phyloP scores from a whole-genome alignment of 2,113 vertebrate genomes.

The Poicephalus gulielmi region DNA sequence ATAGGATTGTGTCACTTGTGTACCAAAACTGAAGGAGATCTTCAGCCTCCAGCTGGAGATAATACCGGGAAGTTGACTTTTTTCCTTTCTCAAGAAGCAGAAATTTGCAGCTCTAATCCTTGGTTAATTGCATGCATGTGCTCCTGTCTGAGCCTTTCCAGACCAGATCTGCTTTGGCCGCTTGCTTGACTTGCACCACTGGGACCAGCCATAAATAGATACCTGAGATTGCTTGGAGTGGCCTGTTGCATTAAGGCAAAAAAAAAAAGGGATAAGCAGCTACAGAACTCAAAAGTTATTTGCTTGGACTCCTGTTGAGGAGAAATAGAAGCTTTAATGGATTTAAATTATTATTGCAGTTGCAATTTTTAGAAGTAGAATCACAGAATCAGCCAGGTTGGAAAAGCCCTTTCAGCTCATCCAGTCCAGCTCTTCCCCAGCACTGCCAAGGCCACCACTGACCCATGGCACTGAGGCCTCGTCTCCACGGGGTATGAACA shows the following conservation, averaged over 20 bases:
- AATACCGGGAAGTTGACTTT: neutral
- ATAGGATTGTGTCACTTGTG: neutral
- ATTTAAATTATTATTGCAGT: neutral
- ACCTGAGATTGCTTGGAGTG: neutral
- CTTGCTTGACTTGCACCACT: neutral
- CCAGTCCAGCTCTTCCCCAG: neutral
- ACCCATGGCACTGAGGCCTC: neutral
- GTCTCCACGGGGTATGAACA: accelerated
- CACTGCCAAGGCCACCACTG: neutral
- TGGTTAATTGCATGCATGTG: accelerated
- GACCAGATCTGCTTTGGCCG: neutral
- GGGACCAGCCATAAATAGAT: neutral
- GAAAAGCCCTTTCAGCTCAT: neutral
- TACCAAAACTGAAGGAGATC: neutral
- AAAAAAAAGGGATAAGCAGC: neutral
- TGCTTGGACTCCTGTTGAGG: accelerated
- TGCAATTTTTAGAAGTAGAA: neutral
- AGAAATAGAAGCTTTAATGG: neutral
- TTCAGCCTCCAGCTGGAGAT: neutral
- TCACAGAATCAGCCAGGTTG: neutral
- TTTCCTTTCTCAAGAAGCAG: neutral
- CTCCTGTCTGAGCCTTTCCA: neutral
- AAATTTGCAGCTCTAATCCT: neutral
- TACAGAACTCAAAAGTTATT: neutral
- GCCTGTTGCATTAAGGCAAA: neutral